These are phyloP conservation scores for Plectropomus leopardus DNA, from an alignment of 2,113 vertebrate genomes.

Conservation along the genomic window DNA sequence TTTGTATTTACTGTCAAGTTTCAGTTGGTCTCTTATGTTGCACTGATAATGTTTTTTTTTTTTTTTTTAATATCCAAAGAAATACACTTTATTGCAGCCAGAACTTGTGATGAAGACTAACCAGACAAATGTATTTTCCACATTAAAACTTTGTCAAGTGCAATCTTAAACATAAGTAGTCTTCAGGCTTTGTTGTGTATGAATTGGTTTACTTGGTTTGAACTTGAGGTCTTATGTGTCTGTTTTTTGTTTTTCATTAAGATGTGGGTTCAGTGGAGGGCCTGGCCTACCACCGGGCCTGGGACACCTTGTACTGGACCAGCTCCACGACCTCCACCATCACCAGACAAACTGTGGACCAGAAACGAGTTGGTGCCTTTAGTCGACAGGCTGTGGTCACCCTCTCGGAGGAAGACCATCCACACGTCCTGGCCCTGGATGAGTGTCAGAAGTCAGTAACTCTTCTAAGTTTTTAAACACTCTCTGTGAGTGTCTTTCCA, in stretches of 20 bases:
- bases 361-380: slow-evolving; percentile 87
- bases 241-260: slow-evolving; percentile 77
- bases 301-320: slow-evolving; percentile 98
- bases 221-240: neutral
- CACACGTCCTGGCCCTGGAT: slow-evolving; percentile 93
- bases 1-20: neutral
- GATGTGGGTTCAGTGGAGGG: slow-evolving; percentile 98
- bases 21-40: neutral
- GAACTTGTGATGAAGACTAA: neutral
- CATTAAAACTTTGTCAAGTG: neutral
- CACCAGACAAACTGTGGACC: slow-evolving; percentile 93
- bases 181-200: neutral
- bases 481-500: neutral
- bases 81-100: neutral
- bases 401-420: slow-evolving; percentile 97
- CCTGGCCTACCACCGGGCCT: slow-evolving; percentile 94
- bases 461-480: neutral
- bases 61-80: neutral
- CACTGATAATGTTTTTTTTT: neutral
- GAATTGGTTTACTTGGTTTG: neutral
- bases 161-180: neutral
- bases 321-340: slow-evolving; percentile 97
- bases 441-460: slow-evolving; percentile 91
- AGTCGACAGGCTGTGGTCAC: slow-evolving; percentile 90
- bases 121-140: neutral